Conservation (phyloP, 2,113 vertebrate species). For the Petroica traversi region DNA sequence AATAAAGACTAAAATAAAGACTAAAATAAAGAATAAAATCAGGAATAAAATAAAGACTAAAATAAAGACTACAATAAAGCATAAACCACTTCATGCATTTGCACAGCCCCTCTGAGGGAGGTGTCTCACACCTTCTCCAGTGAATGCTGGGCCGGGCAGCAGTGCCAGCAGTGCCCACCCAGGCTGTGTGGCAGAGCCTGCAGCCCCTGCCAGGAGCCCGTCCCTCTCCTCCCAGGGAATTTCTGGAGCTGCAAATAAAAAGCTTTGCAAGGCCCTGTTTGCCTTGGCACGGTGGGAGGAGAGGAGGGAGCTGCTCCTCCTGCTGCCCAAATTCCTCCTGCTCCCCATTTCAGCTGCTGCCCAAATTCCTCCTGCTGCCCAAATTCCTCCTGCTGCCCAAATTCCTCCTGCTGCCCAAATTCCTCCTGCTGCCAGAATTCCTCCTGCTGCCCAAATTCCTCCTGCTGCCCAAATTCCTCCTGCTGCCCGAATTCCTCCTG, state of each 20-base stretch:
- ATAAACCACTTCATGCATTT: too few species aligned
- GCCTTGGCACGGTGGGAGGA: too few species aligned
- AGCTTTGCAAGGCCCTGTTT: too few species aligned
- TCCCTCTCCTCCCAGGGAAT: neutral
- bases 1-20: too few species aligned
- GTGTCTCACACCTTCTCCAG: accelerated
- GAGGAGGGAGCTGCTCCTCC: neutral
- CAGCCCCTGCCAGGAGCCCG: neutral
- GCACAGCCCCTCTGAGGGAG: neutral
- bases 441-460: too few species aligned
- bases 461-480: too few species aligned
- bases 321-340: slow-evolving; percentile 17
- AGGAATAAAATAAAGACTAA: too few species aligned
- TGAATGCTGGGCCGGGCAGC: neutral
- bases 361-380: neutral
- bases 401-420: too few species aligned
- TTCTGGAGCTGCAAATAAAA: neutral
- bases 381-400: neutral
- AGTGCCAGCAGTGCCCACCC: neutral
- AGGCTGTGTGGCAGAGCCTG: neutral
- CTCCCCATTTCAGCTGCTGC: slow-evolving; percentile 49
- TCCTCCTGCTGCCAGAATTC: too few species aligned
- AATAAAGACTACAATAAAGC: too few species aligned
- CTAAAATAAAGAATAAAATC: too few species aligned
- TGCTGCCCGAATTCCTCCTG: too few species aligned